Evolutionary conservation across 2,113 vertebrate species (phyloP).

Genomic region (Mugil cephalus): DNA sequence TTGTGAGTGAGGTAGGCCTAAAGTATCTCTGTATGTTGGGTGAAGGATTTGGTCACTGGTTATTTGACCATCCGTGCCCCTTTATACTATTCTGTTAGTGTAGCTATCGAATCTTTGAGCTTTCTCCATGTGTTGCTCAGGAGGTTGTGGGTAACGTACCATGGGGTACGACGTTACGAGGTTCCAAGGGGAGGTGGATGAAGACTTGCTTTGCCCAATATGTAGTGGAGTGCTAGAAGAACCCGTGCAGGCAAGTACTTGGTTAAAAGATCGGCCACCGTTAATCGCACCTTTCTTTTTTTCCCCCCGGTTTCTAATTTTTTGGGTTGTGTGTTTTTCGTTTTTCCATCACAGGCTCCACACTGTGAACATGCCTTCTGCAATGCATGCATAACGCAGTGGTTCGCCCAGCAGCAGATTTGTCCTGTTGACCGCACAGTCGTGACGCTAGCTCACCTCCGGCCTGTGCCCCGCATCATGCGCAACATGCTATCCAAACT

Average conservation of each 20-base stretch:
- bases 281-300: neutral
- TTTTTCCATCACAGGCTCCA: conserved; percentile 88
- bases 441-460: conserved; percentile 96
- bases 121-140: conserved; percentile 66
- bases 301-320: neutral
- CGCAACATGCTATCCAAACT: conserved; percentile 99
- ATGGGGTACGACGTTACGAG: conserved; percentile 99
- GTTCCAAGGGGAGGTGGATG: conserved; percentile 98
- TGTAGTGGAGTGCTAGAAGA: conserved; percentile 98
- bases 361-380: conserved; percentile 99
- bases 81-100: neutral
- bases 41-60: neutral
- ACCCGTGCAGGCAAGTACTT: conserved; percentile 92
- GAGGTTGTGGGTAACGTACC: conserved; percentile 89
- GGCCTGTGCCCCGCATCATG: conserved; percentile 98
- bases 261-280: neutral
- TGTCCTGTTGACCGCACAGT: conserved; percentile 98
- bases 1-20: conserved; percentile 69
- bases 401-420: conserved; percentile 99
- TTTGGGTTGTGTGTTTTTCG: neutral
- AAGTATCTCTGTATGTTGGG: neutral
- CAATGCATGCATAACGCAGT: conserved; percentile 99
- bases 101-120: neutral
- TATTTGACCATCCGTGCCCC: too few relatives aligned
- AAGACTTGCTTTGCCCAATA: conserved; percentile 98